phyloP scores from a whole-genome alignment of 1,140 invertebrate genomes.

The Drosophila ercepeae region DNA sequence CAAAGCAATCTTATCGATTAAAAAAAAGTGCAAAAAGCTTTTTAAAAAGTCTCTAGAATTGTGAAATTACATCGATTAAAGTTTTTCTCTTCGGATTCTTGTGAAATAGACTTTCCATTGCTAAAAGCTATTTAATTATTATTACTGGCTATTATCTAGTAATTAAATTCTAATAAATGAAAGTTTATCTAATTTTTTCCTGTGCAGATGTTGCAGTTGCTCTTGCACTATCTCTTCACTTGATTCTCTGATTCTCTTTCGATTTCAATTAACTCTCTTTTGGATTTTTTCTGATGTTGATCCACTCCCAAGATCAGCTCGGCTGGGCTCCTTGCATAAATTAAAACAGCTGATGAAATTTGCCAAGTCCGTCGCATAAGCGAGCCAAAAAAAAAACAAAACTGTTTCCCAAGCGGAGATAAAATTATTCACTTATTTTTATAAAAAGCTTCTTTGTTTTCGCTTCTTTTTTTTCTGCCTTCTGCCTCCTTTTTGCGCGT shows the following conservation, averaged over 20 bases:
- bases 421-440: slow-evolving; percentile 74
- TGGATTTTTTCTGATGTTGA: slow-evolving; percentile 33
- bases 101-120: too few species aligned
- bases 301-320: slow-evolving; percentile 36
- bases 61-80: slow-evolving; percentile 1
- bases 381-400: slow-evolving; percentile 37
- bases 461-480: slow-evolving; percentile 9
- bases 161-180: background rate
- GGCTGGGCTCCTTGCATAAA: slow-evolving; percentile 67
- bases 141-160: background rate
- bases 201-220: slow-evolving; percentile 22
- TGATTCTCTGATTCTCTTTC: slow-evolving; percentile 9
- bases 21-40: background rate
- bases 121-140: background rate
- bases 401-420: slow-evolving; percentile 34
- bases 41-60: background rate
- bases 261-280: background rate
- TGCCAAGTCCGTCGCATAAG: slow-evolving; percentile 67
- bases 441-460: slow-evolving; percentile 43
- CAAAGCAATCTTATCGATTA: background rate
- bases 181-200: background rate
- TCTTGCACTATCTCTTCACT: slow-evolving; percentile 28
- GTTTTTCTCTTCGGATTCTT: background rate
- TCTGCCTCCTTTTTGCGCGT: background rate
- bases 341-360: slow-evolving; percentile 82